A percentile compares a stretch with the other conserved stretches of the same genome.
phyloP scores from a whole-genome alignment of 2,888 invertebrate genomes.

The Hypercompe scribonia region DNA sequence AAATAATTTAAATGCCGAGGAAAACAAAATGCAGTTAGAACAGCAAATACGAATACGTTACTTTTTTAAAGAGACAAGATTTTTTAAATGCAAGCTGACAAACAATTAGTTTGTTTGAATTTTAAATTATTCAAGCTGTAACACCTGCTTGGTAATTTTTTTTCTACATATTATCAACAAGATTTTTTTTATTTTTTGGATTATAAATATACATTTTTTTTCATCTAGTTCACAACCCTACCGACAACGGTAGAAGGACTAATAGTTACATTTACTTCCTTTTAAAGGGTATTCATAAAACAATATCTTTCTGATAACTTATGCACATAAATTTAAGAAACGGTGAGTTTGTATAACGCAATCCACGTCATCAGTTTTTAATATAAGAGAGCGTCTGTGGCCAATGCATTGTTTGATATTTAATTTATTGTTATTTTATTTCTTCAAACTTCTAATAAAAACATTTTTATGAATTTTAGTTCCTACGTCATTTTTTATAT shows the following conservation, averaged over 20 bases:
- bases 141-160: neutral
- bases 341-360: too few relatives aligned
- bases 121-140: constrained; percentile 13
- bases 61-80: neutral
- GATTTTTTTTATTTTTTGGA: neutral
- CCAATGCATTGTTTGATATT: too few relatives aligned
- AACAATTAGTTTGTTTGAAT: constrained; percentile 19
- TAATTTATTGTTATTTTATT: too few relatives aligned
- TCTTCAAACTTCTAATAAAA: too few relatives aligned
- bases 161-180: neutral
- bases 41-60: neutral
- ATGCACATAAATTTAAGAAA: too few relatives aligned
- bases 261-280: too few relatives aligned
- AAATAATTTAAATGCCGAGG: neutral
- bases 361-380: too few relatives aligned
- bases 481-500: too few relatives aligned
- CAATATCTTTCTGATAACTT: too few relatives aligned
- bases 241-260: neutral
- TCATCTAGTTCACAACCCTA: neutral
- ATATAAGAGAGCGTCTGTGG: too few relatives aligned
- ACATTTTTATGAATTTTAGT: too few relatives aligned
- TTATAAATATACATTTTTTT: neutral
- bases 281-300: too few relatives aligned
- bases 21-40: constrained; percentile 1
- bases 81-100: constrained; percentile 11